phyloP scores from a whole-genome alignment of 2,888 invertebrate species.

The Eulithis testata region DNA sequence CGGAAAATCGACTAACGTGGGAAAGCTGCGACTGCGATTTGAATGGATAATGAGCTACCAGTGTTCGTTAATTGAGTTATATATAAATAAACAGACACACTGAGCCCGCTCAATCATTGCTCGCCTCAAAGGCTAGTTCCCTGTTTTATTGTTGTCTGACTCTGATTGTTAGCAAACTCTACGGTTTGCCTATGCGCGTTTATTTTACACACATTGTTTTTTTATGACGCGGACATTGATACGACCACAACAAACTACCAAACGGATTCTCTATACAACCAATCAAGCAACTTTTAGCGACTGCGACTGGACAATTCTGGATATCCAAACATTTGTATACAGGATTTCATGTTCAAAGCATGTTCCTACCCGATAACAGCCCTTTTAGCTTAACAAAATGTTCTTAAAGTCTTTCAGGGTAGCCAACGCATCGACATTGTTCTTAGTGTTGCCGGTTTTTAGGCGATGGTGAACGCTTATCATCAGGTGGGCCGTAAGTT shows the following conservation, averaged over 20 bases:
- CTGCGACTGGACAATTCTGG: no score
- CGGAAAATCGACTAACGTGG: constrained; percentile 76
- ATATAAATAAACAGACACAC: constrained; percentile 75
- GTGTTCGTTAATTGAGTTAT: constrained; percentile 78
- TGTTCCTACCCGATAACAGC: no score
- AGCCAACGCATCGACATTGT: no score
- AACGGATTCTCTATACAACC: background rate
- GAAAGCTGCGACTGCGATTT: constrained; percentile 74
- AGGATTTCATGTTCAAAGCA: no score
- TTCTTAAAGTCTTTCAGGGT: no score
- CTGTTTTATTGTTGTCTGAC: constrained; percentile 63
- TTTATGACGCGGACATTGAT: constrained; percentile 1
- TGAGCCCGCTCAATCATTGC: constrained; percentile 66
- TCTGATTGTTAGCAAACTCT: constrained; percentile 64
- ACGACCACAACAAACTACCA: constrained; percentile 5
- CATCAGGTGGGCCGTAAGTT: no score
- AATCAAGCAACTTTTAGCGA: no score
- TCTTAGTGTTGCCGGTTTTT: no score
- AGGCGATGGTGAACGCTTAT: no score
- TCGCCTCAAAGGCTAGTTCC: constrained; percentile 65
- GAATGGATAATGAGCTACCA: constrained; percentile 77
- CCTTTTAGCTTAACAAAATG: no score
- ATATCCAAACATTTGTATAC: no score
- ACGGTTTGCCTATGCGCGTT: constrained; percentile 39
- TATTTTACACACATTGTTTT: constrained; percentile 35